Evolutionary conservation across 2,888 invertebrate genomes (phyloP), one percentile per base, ranked within the genome.

Genomic region (Ectemnius continuus): DNA sequence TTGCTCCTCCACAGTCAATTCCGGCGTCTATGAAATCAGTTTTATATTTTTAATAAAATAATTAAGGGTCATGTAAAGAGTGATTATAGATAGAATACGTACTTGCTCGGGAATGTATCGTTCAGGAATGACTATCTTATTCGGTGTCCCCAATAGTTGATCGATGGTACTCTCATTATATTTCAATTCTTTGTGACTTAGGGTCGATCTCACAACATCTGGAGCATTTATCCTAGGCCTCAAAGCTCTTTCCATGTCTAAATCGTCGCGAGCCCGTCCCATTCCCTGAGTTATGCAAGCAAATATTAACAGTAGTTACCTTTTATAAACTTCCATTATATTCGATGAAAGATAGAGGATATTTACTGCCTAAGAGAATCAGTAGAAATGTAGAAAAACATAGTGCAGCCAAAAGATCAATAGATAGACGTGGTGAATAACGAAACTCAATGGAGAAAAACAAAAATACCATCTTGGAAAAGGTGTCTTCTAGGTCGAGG

Each of bases 51-150:
- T 36, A 52, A 13, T 52, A 52, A 52, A 52, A 52, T 11, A 52
- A 5, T 16, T 1, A 6, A 52, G 1, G 52, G 4, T 2, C 2
- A 1, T 4, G 52, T 4, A 52, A 52, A 52, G n/a, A 14, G 11
- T 5, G 5, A 13, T 52, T 52, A 52, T 2, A 18, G 8, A 0
- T 61, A 46, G 8, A n/a, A 36, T 5, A 18, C 0, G 46, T 52
- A 96, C 94, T 92, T 96, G 96, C 90, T 98, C 97, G 23, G 97
- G 97, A 84, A 97, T 95, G 87, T 98, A 98, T 81, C 98, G 93
- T 91, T 98, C 97, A 0, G 98, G 98, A 85, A 98, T 98, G 76
- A 95, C 92, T 83, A 98, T 97, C 92, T 97, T 97, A 90, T 96
- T 96, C 14, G 98, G 98, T 16, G 97, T 95, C 61, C 96, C 95